phyloP scores from a whole-genome alignment of 2,888 invertebrate genomes.

The Euzophera pinguis region DNA sequence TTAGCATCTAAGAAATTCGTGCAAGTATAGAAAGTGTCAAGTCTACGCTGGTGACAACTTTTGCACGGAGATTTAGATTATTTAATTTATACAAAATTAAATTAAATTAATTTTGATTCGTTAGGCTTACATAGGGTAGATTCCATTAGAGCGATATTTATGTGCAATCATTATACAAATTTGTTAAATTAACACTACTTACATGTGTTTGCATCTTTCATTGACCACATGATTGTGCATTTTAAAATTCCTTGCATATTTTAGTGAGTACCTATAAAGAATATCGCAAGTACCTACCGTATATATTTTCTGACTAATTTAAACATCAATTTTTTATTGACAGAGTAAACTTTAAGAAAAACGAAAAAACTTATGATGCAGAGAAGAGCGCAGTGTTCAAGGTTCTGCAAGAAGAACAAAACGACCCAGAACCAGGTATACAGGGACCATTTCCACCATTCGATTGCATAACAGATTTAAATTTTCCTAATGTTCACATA shows the following conservation, averaged over 20 bases:
- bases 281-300: background rate
- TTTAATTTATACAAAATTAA: too few relatives aligned
- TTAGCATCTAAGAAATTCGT: too few relatives aligned
- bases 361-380: constrained; percentile 92
- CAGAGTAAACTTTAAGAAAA: constrained; percentile 97
- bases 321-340: constrained; percentile 22
- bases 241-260: background rate
- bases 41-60: too few relatives aligned
- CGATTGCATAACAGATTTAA: background rate
- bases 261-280: background rate
- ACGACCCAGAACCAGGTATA: constrained; percentile 89
- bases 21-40: too few relatives aligned
- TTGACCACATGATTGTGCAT: background rate
- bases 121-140: background rate
- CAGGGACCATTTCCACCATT: constrained; percentile 6
- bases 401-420: constrained; percentile 93
- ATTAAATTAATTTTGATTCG: too few relatives aligned
- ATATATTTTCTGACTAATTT: background rate
- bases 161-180: background rate
- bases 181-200: constrained; percentile 20
- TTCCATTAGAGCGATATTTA: background rate
- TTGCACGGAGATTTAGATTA: too few relatives aligned
- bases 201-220: constrained; percentile 12
- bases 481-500: background rate
- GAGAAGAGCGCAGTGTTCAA: constrained; percentile 94